Conservation (phyloP, 2,888 invertebrate genomes). For the Epinotia brunnichana region DNA sequence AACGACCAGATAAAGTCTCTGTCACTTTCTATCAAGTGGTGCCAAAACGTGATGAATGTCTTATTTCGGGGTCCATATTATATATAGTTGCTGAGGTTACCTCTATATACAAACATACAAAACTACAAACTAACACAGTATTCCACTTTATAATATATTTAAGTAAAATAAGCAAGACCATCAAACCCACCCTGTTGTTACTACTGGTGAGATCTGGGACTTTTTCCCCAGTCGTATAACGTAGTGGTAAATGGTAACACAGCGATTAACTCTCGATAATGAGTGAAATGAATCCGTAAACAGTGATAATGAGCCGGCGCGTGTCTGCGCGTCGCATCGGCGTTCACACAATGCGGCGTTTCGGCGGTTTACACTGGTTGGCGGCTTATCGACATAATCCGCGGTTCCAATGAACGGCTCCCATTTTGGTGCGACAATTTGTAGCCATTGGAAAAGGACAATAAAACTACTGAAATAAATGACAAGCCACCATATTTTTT, state of each 20-base stretch:
- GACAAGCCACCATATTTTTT: slow-evolving; percentile 12
- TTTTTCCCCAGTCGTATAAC: too few relatives aligned
- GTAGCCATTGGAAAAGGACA: slow-evolving; percentile 5
- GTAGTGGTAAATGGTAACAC: not conserved
- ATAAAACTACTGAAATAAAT: slow-evolving; percentile 16
- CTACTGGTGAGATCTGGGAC: not conserved
- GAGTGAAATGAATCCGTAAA: slow-evolving; percentile 19
- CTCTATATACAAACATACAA: too few relatives aligned
- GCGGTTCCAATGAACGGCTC: slow-evolving; percentile 26
- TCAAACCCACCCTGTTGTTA: too few relatives aligned
- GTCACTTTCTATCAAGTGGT: too few relatives aligned
- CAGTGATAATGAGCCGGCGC: slow-evolving; percentile 20
- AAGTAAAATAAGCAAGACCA: too few relatives aligned
- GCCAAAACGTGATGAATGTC: too few relatives aligned
- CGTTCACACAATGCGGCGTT: slow-evolving; percentile 26
- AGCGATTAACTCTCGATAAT: not conserved
- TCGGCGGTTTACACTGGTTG: slow-evolving; percentile 26
- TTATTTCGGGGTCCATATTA: too few relatives aligned
- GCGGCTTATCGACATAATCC: slow-evolving; percentile 32
- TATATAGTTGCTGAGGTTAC: too few relatives aligned
- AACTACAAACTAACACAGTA: too few relatives aligned
- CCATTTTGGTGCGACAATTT: slow-evolving; percentile 13
- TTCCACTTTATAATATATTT: too few relatives aligned
- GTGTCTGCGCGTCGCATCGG: slow-evolving; percentile 8
- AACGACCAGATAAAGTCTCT: too few relatives aligned